Evolutionary conservation across 2,888 invertebrate genomes (phyloP).

Genomic region (Rutpela maculata): DNA sequence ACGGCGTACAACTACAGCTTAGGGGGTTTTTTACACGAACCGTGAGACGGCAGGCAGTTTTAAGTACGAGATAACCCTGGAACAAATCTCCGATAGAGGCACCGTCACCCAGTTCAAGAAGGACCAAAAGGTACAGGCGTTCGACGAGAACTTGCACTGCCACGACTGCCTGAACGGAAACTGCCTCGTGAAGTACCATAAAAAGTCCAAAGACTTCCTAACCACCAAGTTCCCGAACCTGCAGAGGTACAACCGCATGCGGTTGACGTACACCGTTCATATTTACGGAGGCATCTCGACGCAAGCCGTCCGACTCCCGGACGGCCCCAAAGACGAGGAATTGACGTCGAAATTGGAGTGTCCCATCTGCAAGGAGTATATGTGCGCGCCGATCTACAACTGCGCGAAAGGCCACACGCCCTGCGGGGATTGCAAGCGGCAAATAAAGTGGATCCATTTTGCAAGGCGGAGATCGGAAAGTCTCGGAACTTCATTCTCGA

Average conservation of each 20-base stretch:
- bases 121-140: background rate
- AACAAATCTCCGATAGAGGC: background rate
- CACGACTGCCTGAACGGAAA: background rate
- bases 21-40: background rate
- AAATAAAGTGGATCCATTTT: conserved; percentile 61
- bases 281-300: background rate
- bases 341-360: conserved; percentile 60
- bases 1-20: background rate
- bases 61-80: background rate
- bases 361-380: conserved; percentile 67
- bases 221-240: background rate
- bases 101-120: background rate
- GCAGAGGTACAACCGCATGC: background rate
- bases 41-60: background rate
- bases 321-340: background rate
- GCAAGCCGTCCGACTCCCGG: background rate
- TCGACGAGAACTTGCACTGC: background rate
- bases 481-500: conserved; percentile 65
- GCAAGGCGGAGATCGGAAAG: conserved; percentile 59
- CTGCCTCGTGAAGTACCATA: background rate
- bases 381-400: conserved; percentile 66
- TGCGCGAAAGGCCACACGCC: conserved; percentile 66
- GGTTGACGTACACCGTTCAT: background rate
- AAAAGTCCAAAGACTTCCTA: background rate
- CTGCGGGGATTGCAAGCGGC: conserved; percentile 62